Evolutionary conservation across 2,888 invertebrate species (phyloP).

Genomic region (Macaria notata): DNA sequence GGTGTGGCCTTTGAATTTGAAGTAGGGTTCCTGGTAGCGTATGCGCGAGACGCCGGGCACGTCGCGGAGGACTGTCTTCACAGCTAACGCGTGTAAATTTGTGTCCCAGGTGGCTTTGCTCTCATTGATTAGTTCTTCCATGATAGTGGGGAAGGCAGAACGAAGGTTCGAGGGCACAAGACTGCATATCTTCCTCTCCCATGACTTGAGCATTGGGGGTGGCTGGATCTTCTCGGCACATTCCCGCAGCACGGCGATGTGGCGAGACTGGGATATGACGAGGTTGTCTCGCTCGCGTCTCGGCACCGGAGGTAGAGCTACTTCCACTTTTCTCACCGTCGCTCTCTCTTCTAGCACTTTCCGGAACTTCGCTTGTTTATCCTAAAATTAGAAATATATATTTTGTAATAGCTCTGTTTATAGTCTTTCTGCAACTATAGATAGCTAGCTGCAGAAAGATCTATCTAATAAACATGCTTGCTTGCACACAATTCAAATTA

Average conservation of each 20-base stretch:
- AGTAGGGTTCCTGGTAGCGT: conserved; percentile 73
- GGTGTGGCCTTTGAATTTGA: conserved; percentile 85
- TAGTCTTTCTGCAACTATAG: too few species aligned
- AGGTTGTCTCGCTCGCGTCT: conserved; percentile 69
- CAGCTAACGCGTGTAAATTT: conserved; percentile 84
- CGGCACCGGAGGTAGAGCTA: conserved; percentile 53
- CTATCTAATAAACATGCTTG: too few species aligned
- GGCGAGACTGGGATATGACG: conserved; percentile 73
- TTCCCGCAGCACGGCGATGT: conserved; percentile 79
- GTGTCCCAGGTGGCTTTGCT: conserved; percentile 82
- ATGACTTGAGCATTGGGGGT: conserved; percentile 83
- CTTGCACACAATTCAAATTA: too few species aligned
- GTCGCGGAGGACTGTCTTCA: conserved; percentile 84
- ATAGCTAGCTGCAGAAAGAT: too few species aligned
- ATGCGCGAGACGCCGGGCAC: conserved; percentile 78
- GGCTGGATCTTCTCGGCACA: conserved; percentile 82
- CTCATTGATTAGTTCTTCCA: conserved; percentile 79
- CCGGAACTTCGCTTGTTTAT: conserved; percentile 66
- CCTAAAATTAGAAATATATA: conserved; percentile 49
- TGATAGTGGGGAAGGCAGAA: conserved; percentile 76
- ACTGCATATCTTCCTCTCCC: conserved; percentile 83
- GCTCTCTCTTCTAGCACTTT: conserved; percentile 69
- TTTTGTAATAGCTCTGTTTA: too few species aligned
- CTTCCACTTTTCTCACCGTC: conserved; percentile 58
- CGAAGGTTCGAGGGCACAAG: conserved; percentile 81